Base-by-base conservation (phyloP, 2,797 vertebrate genomes). In the Protonibea diacanthus region DNA sequence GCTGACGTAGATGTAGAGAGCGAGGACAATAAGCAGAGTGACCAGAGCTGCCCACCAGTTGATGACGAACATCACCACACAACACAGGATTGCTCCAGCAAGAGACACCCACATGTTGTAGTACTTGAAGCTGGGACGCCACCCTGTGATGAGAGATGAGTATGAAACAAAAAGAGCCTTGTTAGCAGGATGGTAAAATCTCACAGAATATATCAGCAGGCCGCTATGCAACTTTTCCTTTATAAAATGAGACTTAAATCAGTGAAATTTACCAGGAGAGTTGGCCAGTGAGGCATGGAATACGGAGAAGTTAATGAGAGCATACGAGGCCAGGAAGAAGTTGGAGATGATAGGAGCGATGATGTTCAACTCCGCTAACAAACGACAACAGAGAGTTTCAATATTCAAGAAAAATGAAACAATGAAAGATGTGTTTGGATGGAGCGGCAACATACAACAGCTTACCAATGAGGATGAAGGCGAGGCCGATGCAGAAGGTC, bases 31-130 rank as follows among this genome's bases (percentile, higher is more conserved):
- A 84, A 97, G 96, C 1, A 97, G 97, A 0, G 98, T 99, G 66
- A 98, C 80, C 27, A 99, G 91, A 2, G 98, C 98, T 11, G 98
- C 97, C 97, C 97, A 97, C 98, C 98, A 99, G 89, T 99, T 99
- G 84, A 99, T 99, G 79, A 99, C 96, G 76, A 99, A 99, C 98
- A 99, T 99, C 48, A 99, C 97, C 78, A 96, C 97, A 29, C 96
- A 97, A 89, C 98, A 99, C 55, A 99, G 92, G 84, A 98, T 89
- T 0, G 98, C 97, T 71, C 98, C 98, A 2, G 95, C 81, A 3
- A 99, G 93, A 13, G 98, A 99, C 74, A 99, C 97, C 98, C 98
- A 99, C 97, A 97, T 99, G 80, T 99, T 99, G 93, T 97, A 99
- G 90, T 98, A 99, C 47, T 96, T 98, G 92, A 99, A 99, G 80